These are phyloP conservation scores for Nymphalis io DNA, from an alignment of 1,140 invertebrate genomes.

Conservation along the genomic window DNA sequence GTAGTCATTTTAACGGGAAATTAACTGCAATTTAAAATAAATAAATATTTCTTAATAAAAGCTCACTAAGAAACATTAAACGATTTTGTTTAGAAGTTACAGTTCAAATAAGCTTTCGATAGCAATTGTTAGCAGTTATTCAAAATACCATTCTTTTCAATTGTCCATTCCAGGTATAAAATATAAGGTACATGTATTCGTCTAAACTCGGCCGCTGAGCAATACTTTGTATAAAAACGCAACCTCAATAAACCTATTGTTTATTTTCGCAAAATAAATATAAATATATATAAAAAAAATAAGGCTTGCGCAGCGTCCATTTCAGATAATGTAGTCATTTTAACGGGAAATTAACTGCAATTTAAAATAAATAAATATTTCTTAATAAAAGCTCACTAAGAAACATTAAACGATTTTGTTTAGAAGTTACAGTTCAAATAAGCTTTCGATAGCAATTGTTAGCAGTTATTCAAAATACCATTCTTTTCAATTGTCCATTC, in stretches of 20 bases:
- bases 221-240: constrained; percentile 9
- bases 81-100: background rate
- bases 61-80: background rate
- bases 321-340: constrained; percentile 17
- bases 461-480: constrained; percentile 11
- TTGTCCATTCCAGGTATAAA: constrained; percentile 18
- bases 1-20: constrained; percentile 3
- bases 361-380: background rate
- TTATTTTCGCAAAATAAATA: too few species aligned
- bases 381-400: background rate
- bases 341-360: background rate
- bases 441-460: background rate
- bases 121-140: background rate
- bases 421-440: background rate
- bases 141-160: constrained; percentile 19
- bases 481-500: constrained; percentile 13
- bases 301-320: constrained; percentile 23
- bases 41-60: background rate
- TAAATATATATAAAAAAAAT: too few species aligned
- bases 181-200: constrained; percentile 1
- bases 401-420: background rate
- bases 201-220: constrained; percentile 6
- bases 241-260: constrained; percentile 18
- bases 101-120: constrained; percentile 2
- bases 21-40: background rate